A percentile compares a stretch with the other conserved stretches of the same genome.
Conservation (phyloP, 2,888 invertebrate species). For the Petrolisthes manimaculis region DNA sequence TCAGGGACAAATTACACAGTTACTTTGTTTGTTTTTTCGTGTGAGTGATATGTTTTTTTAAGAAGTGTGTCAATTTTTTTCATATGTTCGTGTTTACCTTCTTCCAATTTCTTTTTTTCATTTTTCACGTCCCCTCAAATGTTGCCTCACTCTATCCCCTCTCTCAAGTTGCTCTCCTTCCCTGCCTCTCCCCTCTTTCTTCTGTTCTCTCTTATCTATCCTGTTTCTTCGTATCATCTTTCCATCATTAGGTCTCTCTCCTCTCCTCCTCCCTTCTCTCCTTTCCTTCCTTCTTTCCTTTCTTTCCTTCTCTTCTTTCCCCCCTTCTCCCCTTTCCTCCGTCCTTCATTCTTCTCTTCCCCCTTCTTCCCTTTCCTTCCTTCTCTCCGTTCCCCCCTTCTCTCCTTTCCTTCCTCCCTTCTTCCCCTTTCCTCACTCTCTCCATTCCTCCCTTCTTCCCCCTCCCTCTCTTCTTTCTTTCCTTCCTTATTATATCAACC, state of each 20-base stretch:
- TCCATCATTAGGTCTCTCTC: not conserved
- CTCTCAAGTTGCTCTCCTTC: too few relatives aligned
- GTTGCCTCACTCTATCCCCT: too few relatives aligned
- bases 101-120: too few relatives aligned
- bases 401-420: not conserved
- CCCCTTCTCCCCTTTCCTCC: not conserved
- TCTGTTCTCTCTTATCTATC: not conserved
- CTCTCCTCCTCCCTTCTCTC: not conserved
- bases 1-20: not conserved
- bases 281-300: not conserved
- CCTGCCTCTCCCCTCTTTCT: too few relatives aligned
- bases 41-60: too few relatives aligned
- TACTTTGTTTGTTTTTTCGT: not conserved
- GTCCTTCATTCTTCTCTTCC: not conserved
- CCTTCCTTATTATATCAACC: too few relatives aligned
- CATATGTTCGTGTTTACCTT: too few relatives aligned
- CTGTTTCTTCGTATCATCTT: not conserved
- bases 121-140: too few relatives aligned
- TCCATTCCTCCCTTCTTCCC: not conserved
- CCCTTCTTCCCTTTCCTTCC: not conserved
- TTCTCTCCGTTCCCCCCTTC: not conserved
- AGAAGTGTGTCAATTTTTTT: too few relatives aligned
- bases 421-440: not conserved
- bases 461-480: not conserved
- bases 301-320: not conserved